Conservation (phyloP, 1,140 invertebrate genomes). For the Cotesia chilonis region DNA sequence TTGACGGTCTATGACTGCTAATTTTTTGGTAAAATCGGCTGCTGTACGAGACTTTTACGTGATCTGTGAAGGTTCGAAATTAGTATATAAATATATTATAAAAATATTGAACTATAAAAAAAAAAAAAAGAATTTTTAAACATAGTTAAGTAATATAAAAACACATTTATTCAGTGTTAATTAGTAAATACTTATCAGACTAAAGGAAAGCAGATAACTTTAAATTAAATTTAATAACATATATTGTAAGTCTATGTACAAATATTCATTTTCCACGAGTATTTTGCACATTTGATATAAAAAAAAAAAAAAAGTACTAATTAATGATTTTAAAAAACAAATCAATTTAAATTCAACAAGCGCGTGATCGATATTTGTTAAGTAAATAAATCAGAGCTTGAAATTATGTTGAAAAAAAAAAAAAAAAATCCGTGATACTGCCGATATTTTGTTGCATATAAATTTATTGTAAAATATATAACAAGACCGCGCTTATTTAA, state of each 20-base stretch:
- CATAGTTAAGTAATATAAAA: conserved; percentile 52
- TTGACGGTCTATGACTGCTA: conserved; percentile 62
- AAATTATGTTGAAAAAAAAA: conserved; percentile 23
- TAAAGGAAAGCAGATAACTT: neutral
- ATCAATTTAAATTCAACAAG: conserved; percentile 48
- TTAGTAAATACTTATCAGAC: conserved; percentile 28
- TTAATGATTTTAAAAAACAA: conserved; percentile 43
- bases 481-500: conserved; percentile 27
- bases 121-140: conserved; percentile 48
- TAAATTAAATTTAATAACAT: conserved; percentile 34
- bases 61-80: conserved; percentile 60
- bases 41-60: conserved; percentile 61
- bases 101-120: conserved; percentile 52
- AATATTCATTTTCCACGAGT: conserved; percentile 62
- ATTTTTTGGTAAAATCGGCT: conserved; percentile 50
- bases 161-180: conserved; percentile 60
- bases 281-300: conserved; percentile 65
- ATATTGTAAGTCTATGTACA: conserved; percentile 39
- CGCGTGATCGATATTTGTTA: conserved; percentile 30
- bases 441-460: no score
- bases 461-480: neutral
- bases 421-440: conserved; percentile 6
- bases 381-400: conserved; percentile 36
- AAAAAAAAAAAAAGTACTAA: conserved; percentile 39
- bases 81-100: conserved; percentile 45